A percentile compares a stretch with the other conserved stretches of the same genome.
phyloP scores from a whole-genome alignment of 2,888 invertebrate species.

The Cantharis nigra region DNA sequence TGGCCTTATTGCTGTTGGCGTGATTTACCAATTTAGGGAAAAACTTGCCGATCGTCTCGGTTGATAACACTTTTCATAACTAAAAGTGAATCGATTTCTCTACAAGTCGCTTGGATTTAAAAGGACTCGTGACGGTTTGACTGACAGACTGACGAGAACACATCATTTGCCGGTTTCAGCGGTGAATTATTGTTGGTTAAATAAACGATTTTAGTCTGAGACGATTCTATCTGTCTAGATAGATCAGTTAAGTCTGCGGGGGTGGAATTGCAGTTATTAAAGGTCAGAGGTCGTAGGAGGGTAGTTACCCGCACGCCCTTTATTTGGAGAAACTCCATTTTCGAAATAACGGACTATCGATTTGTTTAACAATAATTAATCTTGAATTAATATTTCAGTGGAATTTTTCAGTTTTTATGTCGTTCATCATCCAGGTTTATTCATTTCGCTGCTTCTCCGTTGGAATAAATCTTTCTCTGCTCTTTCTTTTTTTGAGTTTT shows the following conservation, averaged over 20 bases:
- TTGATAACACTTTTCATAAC: too few relatives aligned
- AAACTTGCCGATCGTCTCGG: too few relatives aligned
- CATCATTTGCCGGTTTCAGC: too few relatives aligned
- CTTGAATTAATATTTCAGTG: neutral
- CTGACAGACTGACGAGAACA: too few relatives aligned
- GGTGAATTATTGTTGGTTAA: too few relatives aligned
- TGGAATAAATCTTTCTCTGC: neutral
- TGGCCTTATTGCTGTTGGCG: constrained; percentile 7
- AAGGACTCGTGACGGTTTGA: too few relatives aligned
- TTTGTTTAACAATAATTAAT: neutral
- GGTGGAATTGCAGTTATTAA: constrained; percentile 13
- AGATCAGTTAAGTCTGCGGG: constrained; percentile 10
- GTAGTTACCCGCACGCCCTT: constrained; percentile 11
- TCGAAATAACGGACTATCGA: neutral
- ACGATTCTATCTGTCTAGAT: constrained; percentile 6
- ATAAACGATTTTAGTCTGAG: neutral
- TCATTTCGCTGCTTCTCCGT: neutral
- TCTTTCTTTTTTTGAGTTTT: constrained; percentile 4
- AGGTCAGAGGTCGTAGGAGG: constrained; percentile 19
- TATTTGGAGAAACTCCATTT: constrained; percentile 8
- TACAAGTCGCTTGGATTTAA: too few relatives aligned
- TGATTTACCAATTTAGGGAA: neutral
- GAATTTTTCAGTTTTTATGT: neutral
- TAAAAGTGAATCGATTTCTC: too few relatives aligned
- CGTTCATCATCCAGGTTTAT: neutral